Evolutionary conservation across 2,797 vertebrate genomes (phyloP), one percentile per base, ranked within the genome.

Genomic region (Esox masquinongy): DNA sequence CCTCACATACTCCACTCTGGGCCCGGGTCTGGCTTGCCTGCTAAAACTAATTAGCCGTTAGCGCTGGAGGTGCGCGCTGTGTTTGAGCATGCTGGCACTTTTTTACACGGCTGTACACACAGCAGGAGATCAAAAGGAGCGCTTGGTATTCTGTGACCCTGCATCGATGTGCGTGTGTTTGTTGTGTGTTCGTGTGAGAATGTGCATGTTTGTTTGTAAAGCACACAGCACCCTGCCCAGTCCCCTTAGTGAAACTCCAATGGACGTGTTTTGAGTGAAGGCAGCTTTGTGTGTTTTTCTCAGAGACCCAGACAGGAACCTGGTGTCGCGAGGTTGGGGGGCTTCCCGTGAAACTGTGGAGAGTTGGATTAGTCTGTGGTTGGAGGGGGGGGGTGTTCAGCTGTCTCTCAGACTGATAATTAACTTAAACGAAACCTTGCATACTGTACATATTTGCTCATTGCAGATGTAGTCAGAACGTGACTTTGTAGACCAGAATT

Each of bases 201-300:
- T 72, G 68, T 53, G 70, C 19, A 39, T 68, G 36, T 75, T 50
- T 86, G 85, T 86, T 83, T 81, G 83, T 85, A 88, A 43, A 80
- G 68, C 69, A 84, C 68, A 80, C 79, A 80, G 81, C 50, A 72
- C 56, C 84, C 87, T 88, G 73, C 77, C 6, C 49, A 84, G 80
- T 79, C 83, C 12, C 26, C 31, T 59, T 31, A 72, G 79, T 80
- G 83, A 31, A 83, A 78, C 56, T 74, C 84, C 79, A 86, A 87
- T 84, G 85, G 90, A 87, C 77, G 86, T 74, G 84, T 85, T 80
- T 86, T 89, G 72, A 81, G 86, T 85, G 88, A 89, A 92, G 82
- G 85, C 88, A 90, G 89, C 81, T 92, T 90, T 92, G 90, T 91
- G 88, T 88, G 89, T 89, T 85, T 92, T 90, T 92, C 87, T 91